Evolutionary conservation across 2,888 invertebrate species (phyloP).

Genomic region (Cryptophagus acutangulus): DNA sequence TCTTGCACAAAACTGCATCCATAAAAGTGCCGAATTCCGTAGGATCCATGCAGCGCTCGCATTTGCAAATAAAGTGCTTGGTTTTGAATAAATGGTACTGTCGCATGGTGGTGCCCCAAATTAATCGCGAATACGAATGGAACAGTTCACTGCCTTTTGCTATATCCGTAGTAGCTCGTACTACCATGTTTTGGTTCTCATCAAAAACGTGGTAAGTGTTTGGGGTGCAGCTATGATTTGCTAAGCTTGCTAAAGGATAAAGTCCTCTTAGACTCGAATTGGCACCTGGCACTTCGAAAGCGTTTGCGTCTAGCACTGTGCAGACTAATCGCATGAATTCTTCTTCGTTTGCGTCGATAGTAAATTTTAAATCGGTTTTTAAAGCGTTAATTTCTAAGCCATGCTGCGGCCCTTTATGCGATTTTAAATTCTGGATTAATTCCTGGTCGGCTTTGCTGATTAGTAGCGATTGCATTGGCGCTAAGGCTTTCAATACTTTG

Average conservation of each 20-base stretch:
- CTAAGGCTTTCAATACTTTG: constrained; percentile 44
- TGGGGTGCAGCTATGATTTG: constrained; percentile 66
- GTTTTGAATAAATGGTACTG: constrained; percentile 58
- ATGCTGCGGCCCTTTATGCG: constrained; percentile 53
- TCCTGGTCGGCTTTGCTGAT: constrained; percentile 49
- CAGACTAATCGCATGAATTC: constrained; percentile 57
- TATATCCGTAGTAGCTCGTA: constrained; percentile 58
- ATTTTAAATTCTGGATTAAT: constrained; percentile 53
- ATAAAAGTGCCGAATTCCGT: constrained; percentile 55
- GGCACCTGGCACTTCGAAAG: constrained; percentile 56
- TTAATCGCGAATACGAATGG: constrained; percentile 59
- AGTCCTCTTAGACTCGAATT: constrained; percentile 54
- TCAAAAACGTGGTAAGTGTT: constrained; percentile 63
- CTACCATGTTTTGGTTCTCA: constrained; percentile 53
- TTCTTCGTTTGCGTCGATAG: constrained; percentile 54
- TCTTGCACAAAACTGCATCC: constrained; percentile 41
- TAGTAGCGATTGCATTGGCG: constrained; percentile 48
- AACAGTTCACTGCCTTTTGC: constrained; percentile 59
- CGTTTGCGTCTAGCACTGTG: constrained; percentile 61
- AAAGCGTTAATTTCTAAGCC: constrained; percentile 56
- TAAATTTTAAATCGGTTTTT: constrained; percentile 48
- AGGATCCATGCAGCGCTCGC: constrained; percentile 62
- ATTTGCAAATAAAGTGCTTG: constrained; percentile 65
- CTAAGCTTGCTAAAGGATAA: constrained; percentile 62
- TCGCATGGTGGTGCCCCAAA: constrained; percentile 65